These are phyloP conservation scores for Ficedula albicollis DNA, from an alignment of 2,797 vertebrate genomes.

Conservation along the genomic window DNA sequence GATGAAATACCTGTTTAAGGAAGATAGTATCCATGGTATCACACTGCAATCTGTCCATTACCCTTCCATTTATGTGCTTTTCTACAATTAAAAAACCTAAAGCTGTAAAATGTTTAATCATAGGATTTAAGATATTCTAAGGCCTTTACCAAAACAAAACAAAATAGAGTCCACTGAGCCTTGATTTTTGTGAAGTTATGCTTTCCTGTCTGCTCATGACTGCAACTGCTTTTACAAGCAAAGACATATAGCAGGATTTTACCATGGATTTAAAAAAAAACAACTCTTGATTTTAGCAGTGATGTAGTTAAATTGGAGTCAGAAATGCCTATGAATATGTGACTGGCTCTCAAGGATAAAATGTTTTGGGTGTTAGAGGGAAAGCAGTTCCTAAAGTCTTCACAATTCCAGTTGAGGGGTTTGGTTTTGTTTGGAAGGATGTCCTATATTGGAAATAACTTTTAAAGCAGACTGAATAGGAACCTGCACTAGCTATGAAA, in stretches of 20 bases:
- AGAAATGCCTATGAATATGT: not conserved
- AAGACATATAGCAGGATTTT: not conserved
- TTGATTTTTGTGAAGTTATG: not conserved
- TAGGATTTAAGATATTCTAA: not conserved
- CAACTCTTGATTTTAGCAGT: not conserved
- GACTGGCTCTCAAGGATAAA: not conserved
- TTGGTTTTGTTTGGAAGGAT: not conserved
- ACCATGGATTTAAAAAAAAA: not conserved
- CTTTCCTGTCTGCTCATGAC: not conserved
- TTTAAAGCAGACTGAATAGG: not conserved
- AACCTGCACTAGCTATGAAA: not conserved
- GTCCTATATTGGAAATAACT: not conserved
- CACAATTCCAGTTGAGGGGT: not conserved
- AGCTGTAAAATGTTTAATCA: not conserved
- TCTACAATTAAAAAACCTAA: not conserved
- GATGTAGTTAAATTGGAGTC: not conserved
- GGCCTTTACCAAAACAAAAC: not conserved
- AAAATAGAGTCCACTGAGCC: not conserved
- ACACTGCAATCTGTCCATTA: fast-evolving
- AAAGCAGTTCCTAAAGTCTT: not conserved
- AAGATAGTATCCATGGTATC: not conserved
- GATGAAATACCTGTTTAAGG: not conserved
- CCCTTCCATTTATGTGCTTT: not conserved
- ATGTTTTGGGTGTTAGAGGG: not conserved
- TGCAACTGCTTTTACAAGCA: not conserved